phyloP scores from a whole-genome alignment of 2,113 vertebrate species.

The Menidia beryllina region DNA sequence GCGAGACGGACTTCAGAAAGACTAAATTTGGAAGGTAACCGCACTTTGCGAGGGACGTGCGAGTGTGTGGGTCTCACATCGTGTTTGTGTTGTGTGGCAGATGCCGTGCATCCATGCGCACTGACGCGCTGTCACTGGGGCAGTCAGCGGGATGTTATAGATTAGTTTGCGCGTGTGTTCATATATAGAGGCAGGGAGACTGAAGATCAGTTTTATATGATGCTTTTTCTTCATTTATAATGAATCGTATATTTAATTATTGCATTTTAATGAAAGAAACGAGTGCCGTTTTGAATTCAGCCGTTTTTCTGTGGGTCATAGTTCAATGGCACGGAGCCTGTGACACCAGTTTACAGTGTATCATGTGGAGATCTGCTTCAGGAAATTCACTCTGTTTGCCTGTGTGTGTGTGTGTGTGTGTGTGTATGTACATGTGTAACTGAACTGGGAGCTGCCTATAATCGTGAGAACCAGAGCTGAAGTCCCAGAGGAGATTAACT shows the following conservation, averaged over 20 bases:
- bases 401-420: conserved; percentile 19
- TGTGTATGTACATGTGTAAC: too few species aligned
- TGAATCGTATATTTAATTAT: not conserved
- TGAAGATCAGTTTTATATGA: not conserved
- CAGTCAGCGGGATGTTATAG: conserved; percentile 55
- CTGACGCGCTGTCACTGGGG: conserved; percentile 34
- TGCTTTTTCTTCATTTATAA: not conserved
- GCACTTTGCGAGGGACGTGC: not conserved
- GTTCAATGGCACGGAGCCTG: not conserved
- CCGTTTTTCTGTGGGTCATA: not conserved
- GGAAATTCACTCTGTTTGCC: conserved; percentile 6
- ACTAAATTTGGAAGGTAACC: conserved; percentile 90
- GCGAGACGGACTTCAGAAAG: conserved; percentile 89
- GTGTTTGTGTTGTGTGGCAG: conserved; percentile 8
- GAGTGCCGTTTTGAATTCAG: not conserved
- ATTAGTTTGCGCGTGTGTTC: conserved; percentile 36
- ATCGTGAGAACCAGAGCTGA: conserved; percentile 62
- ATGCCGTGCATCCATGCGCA: conserved; percentile 53
- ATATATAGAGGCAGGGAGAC: not conserved
- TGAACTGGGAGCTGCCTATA: conserved; percentile 11
- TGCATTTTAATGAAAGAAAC: not conserved
- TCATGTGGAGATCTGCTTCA: not conserved
- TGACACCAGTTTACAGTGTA: conserved; percentile 3
- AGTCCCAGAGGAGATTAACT: conserved; percentile 63
- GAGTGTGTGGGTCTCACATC: not conserved